Percentiles rank a stretch among this genome's conserved stretches.
Evolutionary conservation across 2,888 invertebrate species (phyloP).

Genomic region (Melolontha melolontha): DNA sequence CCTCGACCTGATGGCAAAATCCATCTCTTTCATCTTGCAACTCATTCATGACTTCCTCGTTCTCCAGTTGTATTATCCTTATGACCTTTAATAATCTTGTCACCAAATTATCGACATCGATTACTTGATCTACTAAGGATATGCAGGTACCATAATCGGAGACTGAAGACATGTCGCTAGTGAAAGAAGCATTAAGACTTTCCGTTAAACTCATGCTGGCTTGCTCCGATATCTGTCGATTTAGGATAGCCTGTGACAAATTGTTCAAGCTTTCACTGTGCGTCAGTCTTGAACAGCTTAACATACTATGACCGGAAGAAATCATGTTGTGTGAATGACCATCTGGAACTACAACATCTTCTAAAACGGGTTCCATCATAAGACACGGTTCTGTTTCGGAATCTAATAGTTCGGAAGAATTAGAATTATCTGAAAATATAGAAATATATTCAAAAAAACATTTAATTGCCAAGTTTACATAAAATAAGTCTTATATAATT

Average conservation of each 20-base stretch:
- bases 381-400: constrained; percentile 86
- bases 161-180: constrained; percentile 58
- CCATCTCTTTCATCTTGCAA: constrained; percentile 74
- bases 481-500: too few species aligned
- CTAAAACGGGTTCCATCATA: constrained; percentile 82
- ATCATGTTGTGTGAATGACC: constrained; percentile 77
- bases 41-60: constrained; percentile 75
- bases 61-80: constrained; percentile 79
- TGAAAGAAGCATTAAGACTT: constrained; percentile 63
- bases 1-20: constrained; percentile 60
- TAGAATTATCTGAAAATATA: constrained; percentile 69
- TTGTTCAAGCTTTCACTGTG: constrained; percentile 79
- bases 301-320: constrained; percentile 71
- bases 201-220: constrained; percentile 57
- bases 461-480: too few species aligned
- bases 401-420: constrained; percentile 80
- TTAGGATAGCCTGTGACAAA: constrained; percentile 81
- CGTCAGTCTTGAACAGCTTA: constrained; percentile 60
- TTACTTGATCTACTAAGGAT: constrained; percentile 78
- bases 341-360: constrained; percentile 75
- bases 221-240: constrained; percentile 69
- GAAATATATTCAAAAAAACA: constrained; percentile 7
- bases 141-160: constrained; percentile 70
- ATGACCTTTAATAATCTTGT: constrained; percentile 79
- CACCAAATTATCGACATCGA: constrained; percentile 80